Evolutionary conservation across 2,888 invertebrate species (phyloP).

Genomic region (Glyphotaelius pellucidus): DNA sequence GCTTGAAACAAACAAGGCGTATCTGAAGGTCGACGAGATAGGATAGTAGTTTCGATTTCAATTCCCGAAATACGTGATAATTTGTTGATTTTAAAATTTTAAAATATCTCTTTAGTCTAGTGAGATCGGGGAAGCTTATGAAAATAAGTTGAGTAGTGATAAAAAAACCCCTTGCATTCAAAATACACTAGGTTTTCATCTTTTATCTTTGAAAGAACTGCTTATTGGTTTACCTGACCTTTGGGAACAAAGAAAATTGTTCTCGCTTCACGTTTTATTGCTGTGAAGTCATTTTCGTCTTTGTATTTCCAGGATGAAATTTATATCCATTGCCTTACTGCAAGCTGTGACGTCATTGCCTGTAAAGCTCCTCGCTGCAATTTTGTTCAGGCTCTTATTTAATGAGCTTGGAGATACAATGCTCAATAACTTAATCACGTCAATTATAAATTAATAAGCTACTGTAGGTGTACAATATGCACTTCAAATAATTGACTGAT

Average conservation of each 20-base stretch:
- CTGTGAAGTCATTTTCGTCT: slow-evolving; percentile 35
- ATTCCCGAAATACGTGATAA: no score
- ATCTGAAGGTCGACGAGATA: no score
- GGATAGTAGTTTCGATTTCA: no score
- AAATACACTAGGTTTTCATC: background rate
- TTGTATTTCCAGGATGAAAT: slow-evolving; percentile 15
- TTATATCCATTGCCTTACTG: slow-evolving; percentile 2
- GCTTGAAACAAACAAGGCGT: no score
- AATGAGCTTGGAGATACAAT: background rate
- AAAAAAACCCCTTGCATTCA: background rate
- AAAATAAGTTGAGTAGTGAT: background rate
- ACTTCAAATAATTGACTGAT: background rate
- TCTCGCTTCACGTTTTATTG: slow-evolving; percentile 43
- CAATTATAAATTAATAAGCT: background rate
- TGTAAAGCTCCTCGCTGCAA: slow-evolving; percentile 10
- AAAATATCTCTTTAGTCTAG: no score
- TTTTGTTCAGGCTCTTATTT: slow-evolving; percentile 17
- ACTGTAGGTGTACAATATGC: background rate
- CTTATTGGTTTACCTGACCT: slow-evolving; percentile 36
- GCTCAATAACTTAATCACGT: background rate
- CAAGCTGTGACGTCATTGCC: slow-evolving; percentile 43
- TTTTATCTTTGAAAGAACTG: background rate
- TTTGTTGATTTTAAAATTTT: no score
- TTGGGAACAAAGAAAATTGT: slow-evolving; percentile 41
- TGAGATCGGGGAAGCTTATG: background rate